Conservation (phyloP, 1,140 invertebrate genomes). For the Achroia grisella region DNA sequence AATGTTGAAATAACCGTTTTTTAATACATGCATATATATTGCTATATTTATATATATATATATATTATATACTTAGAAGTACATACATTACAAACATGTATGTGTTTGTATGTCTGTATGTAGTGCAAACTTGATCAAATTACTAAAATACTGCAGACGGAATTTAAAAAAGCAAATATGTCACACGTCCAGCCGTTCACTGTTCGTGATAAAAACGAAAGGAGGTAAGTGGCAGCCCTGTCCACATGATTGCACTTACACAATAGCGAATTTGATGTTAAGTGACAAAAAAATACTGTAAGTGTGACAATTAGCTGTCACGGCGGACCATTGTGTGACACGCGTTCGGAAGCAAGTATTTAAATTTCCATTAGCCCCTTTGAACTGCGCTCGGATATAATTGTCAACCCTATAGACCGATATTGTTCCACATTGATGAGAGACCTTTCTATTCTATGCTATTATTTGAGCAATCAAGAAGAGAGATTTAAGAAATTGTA, state of each 20-base stretch:
- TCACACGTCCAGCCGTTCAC: no score
- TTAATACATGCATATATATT: no score
- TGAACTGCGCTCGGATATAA: conserved; percentile 25
- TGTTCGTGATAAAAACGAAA: no score
- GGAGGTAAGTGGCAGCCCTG: conserved; percentile 1
- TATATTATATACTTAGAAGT: no score
- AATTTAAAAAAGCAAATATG: no score
- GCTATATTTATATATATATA: no score
- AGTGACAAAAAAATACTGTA: conserved; percentile 33
- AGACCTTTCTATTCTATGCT: conserved; percentile 2
- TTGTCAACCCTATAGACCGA: conserved; percentile 27
- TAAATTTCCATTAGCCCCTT: conserved; percentile 55
- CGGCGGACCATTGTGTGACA: conserved; percentile 19
- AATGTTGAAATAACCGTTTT: no score
- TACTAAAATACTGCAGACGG: no score
- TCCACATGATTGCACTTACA: conserved; percentile 30
- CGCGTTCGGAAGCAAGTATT: conserved; percentile 41
- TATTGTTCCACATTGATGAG: background rate
- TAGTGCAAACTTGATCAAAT: no score
- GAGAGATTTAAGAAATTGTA: background rate
- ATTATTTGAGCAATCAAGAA: background rate
- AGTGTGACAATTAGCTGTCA: conserved; percentile 35
- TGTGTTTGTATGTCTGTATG: no score
- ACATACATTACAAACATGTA: no score
- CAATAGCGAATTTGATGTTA: conserved; percentile 54